Evolutionary conservation across 2,113 vertebrate genomes (phyloP).

Genomic region (Leptodactylus fuscus): DNA sequence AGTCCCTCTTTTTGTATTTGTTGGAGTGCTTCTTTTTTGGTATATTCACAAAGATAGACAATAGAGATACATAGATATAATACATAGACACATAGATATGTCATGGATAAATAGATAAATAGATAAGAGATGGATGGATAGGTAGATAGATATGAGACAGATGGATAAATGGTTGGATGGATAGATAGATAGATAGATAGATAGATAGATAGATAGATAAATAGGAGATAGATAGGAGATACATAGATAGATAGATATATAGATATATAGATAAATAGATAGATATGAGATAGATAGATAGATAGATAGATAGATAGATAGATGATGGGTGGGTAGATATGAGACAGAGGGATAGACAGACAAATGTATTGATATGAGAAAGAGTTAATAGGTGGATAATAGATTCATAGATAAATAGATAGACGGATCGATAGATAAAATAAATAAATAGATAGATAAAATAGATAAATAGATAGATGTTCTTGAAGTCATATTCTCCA

Average conservation of each 20-base stretch:
- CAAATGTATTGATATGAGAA: background rate
- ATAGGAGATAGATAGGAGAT: background rate
- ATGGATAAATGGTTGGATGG: no score
- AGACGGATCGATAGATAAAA: background rate
- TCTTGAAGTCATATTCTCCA: background rate
- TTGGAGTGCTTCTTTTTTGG: no score
- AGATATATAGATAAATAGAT: no score
- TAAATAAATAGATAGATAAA: background rate
- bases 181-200: no score
- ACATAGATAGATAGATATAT: background rate
- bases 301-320: slow-evolving; percentile 3
- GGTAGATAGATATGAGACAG: no score
- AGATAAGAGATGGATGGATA: no score
- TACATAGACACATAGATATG: no score
- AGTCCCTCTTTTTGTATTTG: no score
- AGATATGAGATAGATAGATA: background rate
- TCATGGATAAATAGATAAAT: no score
- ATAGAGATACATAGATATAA: no score
- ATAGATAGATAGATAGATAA: background rate
- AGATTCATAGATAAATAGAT: background rate
- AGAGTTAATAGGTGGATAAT: background rate
- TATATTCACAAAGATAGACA: no score
- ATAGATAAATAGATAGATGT: slow-evolving; percentile 13
- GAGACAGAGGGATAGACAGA: background rate
- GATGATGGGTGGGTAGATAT: no score